phyloP scores from a whole-genome alignment of 2,888 invertebrate species.

The Leptothorax acervorum region DNA sequence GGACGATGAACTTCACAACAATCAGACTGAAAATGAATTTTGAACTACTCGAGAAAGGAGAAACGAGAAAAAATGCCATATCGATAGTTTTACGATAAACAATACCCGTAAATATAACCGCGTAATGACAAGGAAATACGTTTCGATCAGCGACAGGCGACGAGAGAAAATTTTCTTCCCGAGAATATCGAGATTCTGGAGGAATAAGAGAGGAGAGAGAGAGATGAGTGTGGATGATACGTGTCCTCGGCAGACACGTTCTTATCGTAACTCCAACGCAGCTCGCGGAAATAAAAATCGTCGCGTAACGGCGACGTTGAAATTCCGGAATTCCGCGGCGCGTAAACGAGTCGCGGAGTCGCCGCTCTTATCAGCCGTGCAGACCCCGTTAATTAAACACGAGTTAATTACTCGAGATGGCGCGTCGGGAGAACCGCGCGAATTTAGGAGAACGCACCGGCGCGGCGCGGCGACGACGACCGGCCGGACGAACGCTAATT shows the following conservation, averaged over 20 bases:
- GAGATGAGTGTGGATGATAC: constrained; percentile 5
- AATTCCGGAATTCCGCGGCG: constrained; percentile 51
- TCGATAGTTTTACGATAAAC: not conserved
- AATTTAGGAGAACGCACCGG: constrained; percentile 55
- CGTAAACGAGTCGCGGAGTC: constrained; percentile 27
- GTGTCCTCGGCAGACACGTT: not conserved
- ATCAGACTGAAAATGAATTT: not conserved
- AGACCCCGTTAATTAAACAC: constrained; percentile 69
- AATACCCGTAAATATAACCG: not conserved
- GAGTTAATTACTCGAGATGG: constrained; percentile 70
- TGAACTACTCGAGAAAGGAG: not conserved
- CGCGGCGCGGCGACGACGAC: not conserved
- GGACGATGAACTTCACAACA: not conserved
- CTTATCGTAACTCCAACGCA: constrained; percentile 16
- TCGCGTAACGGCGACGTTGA: constrained; percentile 31
- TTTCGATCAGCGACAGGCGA: not conserved
- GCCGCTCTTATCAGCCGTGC: constrained; percentile 37
- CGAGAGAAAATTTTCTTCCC: not conserved
- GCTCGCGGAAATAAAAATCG: constrained; percentile 1
- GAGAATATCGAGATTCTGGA: not conserved
- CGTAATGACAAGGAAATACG: not conserved
- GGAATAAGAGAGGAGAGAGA: not conserved
- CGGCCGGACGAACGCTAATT: constrained; percentile 50
- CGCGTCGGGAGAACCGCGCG: constrained; percentile 51
- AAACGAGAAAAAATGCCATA: not conserved